phyloP scores from a whole-genome alignment of 2,888 invertebrate genomes.

The Octonoba sinensis region DNA sequence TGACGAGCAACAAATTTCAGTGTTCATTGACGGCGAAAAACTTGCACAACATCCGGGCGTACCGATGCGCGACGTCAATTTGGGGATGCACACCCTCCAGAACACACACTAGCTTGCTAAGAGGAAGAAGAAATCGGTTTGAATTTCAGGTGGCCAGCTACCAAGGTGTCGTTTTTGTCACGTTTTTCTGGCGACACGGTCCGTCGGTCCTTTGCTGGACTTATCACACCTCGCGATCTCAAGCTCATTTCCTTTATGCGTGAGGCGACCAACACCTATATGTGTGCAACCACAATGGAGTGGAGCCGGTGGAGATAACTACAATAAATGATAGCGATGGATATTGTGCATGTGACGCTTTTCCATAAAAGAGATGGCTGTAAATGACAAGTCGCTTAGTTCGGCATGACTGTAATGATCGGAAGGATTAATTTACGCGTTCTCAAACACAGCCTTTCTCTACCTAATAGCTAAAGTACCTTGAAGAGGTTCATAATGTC shows the following conservation, averaged over 20 bases:
- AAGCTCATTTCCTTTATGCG: slow-evolving; percentile 13
- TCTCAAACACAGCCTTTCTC: too few species aligned
- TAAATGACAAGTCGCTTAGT: too few species aligned
- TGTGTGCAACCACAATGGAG: too few species aligned
- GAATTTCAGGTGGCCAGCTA: slow-evolving; percentile 30
- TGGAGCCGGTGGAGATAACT: too few species aligned
- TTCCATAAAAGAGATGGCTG: too few species aligned
- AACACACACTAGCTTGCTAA: not conserved
- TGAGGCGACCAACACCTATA: slow-evolving; percentile 1
- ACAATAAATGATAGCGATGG: too few species aligned
- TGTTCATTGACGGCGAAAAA: slow-evolving; percentile 42
- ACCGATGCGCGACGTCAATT: slow-evolving; percentile 34
- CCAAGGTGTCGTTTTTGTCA: slow-evolving; percentile 59
- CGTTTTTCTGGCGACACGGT: slow-evolving; percentile 52
- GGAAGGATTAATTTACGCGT: too few species aligned
- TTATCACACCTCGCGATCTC: not conserved
- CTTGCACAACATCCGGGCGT: slow-evolving; percentile 55
- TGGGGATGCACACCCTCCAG: not conserved
- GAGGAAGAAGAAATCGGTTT: slow-evolving; percentile 11
- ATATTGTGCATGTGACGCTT: too few species aligned
- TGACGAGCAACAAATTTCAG: slow-evolving; percentile 36
- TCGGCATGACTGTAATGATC: too few species aligned
- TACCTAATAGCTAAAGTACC: too few species aligned
- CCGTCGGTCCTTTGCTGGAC: slow-evolving; percentile 6
- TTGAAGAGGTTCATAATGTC: too few species aligned